phyloP scores from a whole-genome alignment of 2,113 vertebrate genomes.

The Gorsachius goisagi region DNA sequence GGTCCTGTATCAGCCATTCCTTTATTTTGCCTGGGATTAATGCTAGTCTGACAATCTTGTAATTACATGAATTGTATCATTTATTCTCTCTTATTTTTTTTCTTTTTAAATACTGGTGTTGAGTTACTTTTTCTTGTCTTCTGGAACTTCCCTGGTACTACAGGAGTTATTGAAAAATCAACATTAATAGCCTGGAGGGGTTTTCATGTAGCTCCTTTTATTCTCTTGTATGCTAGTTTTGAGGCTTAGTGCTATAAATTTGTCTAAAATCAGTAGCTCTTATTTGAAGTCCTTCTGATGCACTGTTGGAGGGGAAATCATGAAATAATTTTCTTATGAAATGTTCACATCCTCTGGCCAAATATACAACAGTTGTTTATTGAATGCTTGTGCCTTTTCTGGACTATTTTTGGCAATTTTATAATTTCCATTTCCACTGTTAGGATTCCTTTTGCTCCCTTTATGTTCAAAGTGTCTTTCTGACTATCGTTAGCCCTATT shows the following conservation, averaged over 20 bases:
- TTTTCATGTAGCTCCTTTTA: not conserved
- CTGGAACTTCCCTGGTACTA: not conserved
- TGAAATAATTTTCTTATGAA: slow-evolving; percentile 24
- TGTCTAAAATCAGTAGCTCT: not conserved
- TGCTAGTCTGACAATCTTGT: not conserved
- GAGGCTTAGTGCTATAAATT: not conserved
- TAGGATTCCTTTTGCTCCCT: not conserved
- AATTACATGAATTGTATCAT: not conserved
- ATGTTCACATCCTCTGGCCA: slow-evolving; percentile 26
- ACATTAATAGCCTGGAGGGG: not conserved
- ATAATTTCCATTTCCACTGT: not conserved
- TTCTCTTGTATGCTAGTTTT: not conserved
- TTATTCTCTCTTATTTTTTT: not conserved
- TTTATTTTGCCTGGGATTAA: not conserved
- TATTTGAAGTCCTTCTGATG: slow-evolving; percentile 5
- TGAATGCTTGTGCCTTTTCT: slow-evolving; percentile 4
- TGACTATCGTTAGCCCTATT: not conserved
- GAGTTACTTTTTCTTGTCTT: not conserved
- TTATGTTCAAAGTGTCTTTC: not conserved
- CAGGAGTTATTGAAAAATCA: not conserved
- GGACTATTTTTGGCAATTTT: slow-evolving; percentile 15
- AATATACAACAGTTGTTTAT: not conserved
- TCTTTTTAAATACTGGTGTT: not conserved
- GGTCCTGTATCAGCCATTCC: not conserved
- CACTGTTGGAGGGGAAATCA: slow-evolving; percentile 5